These are phyloP conservation scores for Pristionchus japonicus DNA, from an alignment of 2,888 invertebrate species.

Conservation along the genomic window DNA sequence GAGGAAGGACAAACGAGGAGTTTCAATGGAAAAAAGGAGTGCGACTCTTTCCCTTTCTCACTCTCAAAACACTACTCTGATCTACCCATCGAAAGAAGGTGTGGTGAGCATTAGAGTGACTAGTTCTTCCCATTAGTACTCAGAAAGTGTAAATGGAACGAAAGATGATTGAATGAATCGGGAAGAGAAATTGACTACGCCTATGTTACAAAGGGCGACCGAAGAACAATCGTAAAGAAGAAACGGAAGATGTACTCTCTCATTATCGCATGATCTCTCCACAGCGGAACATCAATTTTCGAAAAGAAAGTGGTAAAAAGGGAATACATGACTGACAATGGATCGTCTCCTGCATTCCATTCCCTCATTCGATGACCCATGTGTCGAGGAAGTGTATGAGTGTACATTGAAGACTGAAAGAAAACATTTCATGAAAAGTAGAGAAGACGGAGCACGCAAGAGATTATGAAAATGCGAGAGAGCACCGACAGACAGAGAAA, in stretches of 20 bases:
- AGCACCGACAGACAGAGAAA: too few relatives aligned
- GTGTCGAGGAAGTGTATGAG: slow-evolving; percentile 26
- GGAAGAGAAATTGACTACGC: background rate
- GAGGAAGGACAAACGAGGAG: background rate
- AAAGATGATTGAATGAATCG: background rate
- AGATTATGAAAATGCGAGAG: too few relatives aligned
- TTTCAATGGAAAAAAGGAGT: background rate
- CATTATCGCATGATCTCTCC: background rate
- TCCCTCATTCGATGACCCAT: slow-evolving; percentile 9
- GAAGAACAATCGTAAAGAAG: background rate
- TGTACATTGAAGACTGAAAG: slow-evolving; percentile 13
- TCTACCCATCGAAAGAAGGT: background rate
- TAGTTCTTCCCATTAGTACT: slow-evolving; percentile 11
- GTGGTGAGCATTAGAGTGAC: slow-evolving; percentile 1
- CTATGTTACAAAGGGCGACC: background rate
- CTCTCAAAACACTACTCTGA: background rate
- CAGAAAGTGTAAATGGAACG: background rate
- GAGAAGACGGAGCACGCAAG: too few relatives aligned
- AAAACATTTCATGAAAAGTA: too few relatives aligned
- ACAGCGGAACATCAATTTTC: background rate
- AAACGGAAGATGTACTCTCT: background rate
- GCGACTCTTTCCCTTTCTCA: background rate
- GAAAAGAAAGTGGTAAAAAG: background rate
- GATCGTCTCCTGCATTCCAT: background rate
- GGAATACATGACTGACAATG: background rate